Evolutionary conservation across 2,888 invertebrate species (phyloP).

Genomic region (Apamea monoglypha): DNA sequence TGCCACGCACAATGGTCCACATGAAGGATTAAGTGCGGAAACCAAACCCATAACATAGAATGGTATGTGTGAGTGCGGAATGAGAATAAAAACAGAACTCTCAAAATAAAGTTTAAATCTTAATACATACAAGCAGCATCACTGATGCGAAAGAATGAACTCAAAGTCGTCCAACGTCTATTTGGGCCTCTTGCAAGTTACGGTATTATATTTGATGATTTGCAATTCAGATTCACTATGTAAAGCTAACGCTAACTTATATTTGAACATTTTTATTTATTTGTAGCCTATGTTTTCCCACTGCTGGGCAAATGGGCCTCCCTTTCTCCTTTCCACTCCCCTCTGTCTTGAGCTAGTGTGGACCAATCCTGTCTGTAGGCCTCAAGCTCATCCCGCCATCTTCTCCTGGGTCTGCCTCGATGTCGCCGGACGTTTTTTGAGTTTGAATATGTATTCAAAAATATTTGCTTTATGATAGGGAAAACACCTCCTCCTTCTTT

Average conservation of each 20-base stretch:
- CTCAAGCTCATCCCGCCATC: background rate
- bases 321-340: background rate
- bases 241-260: background rate
- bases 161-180: background rate
- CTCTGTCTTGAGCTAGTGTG: background rate
- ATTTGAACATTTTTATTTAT: background rate
- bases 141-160: background rate
- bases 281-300: background rate
- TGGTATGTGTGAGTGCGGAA: background rate
- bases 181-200: background rate
- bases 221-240: conserved; percentile 1
- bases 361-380: background rate
- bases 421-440: background rate
- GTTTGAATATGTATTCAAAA: background rate
- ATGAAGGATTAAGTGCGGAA: no score
- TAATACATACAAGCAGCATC: background rate
- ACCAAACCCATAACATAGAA: no score
- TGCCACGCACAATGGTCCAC: no score
- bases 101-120: background rate
- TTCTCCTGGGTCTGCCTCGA: background rate
- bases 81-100: background rate
- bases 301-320: no score
- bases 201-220: background rate
- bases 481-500: conserved; percentile 5
- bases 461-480: background rate